Evolutionary conservation across 2,888 invertebrate species (phyloP), one percentile per base, ranked within the genome.

Genomic region (Euzetes globulus): DNA sequence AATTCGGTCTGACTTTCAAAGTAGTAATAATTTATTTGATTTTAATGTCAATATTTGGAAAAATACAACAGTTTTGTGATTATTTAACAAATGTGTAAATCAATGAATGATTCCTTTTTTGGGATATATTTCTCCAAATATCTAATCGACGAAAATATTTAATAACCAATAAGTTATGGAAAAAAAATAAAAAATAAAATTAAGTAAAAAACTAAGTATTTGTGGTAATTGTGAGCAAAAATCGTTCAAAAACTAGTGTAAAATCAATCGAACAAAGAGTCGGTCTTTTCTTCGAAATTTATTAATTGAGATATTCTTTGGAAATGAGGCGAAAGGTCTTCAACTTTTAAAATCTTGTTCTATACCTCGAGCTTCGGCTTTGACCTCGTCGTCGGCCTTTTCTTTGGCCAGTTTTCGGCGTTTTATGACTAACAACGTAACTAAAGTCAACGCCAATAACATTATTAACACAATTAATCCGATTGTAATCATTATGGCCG

Each of bases 351-450:
- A 68, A 2, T 68, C 68, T 68, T 68, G 68, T 68, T 68, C 45
- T 68, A 15, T 68, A 68, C 68, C 68, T 68, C 68, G 68, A 68
- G 68, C 68, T 68, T 68, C 68, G 37, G 68, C 68, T 68, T 68
- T 68, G 45, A 41, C 41, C 19, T 68, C 68, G 68, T 68, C 68
- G 45, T 68, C 68, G 29, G 68, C 22, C 22, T 68, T 68, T 29
- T 68, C 68, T 71, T 71, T 47, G 22, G 50, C 50, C 71, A 55
- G n/a, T 71, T 71, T 71, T 15, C 71, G 47, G n/a, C 71, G 25
- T 52, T 68, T 68, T 9, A 68, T 71, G 13, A 75, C 22, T 33
- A 75, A 52, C 22, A 50, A 25, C n/a, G 47, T 72, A 7, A 63
- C 50, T 22, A 75, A 50, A 13, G 71, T 72, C 25, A 71, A 25